Evolutionary conservation across 2,113 vertebrate genomes (phyloP), one percentile per base, ranked within the genome.

Genomic region (Pseudopipra pipra): DNA sequence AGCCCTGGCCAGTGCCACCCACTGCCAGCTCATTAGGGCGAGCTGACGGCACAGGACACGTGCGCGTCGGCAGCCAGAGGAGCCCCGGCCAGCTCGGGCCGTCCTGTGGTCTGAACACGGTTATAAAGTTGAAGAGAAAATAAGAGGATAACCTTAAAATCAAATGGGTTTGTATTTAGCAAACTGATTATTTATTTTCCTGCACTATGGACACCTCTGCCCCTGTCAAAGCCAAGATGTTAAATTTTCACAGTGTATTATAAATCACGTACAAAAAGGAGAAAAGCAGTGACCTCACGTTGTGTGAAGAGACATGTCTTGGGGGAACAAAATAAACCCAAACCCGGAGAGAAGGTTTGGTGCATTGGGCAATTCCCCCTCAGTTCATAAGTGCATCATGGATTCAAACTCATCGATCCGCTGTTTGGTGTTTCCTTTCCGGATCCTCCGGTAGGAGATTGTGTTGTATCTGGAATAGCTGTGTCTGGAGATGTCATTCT

Each of bases 371-470:
- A 4, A 27, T 65, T 14, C 90, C 54, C 84, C 84, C 91, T 95
- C 94, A 79, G 89, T 96, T 98, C 95, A 99, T 43, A 96, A 97
- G 97, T 99, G 98, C 92, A 99, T 98, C 98, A 99, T 98, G 85
- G 98, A 98, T 86, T 99, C 99, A 51, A 99, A 99, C 85, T 99
- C 98, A 33, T 99, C 98, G 12, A 99, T 99, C 89, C 98, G 98
- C 95, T 99, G 98, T 22, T 98, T 99, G 51, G 99, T 99, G 97
- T 99, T 99, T 82, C 99, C 99, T 97, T 98, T 98, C 39, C 98
- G 97, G 89, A 99, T 99, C 97, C 98, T 99, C 67, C 99, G 98
- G 93, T 99, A 99, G 71, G 99, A 99, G 96, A 99, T 98, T 5
- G 99, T 99, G 89, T 99, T 98, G 95, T 99, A 99, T 79, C 98